Base-by-base conservation (phyloP, 2,113 vertebrate species). In the Haemorhous mexicanus region DNA sequence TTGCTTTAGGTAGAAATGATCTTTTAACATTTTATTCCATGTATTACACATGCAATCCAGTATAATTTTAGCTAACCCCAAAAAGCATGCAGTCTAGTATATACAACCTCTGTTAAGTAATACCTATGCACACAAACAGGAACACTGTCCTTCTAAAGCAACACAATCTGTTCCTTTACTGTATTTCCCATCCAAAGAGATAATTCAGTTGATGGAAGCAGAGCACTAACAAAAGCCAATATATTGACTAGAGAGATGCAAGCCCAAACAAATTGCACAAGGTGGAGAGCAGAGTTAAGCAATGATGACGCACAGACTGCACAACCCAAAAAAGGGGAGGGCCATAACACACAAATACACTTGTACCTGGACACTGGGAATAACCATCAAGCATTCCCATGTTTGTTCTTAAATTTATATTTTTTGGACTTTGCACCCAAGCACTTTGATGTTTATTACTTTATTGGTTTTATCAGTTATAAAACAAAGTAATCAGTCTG, bases 241-340 rank as follows among this genome's bases (percentile, higher is more conserved):
- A 93, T 90, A 96, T 90, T 78, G 90, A 96, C 64, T 68, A 15
- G 44, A 30, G 84, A 89, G 83, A 81, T 84, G 64, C 44, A 72
- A 90, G 76, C 64, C 88, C 53, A 89, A 90, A 82, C 47, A 93
- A 67, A 81, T 41, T 90, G 85, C 72, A 47, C 79, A 87, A 95
- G 85, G 33, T 5, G 1, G 28, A 30, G 47, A 64, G n/a, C 4
- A 6, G 85, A 70, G 61, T 69, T 59, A 53, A 68, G 52, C 46
- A 35, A 49, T 5, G n/a, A n/a, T 84, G 93, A 95, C 26, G 41
- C 92, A 96, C 79, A 77, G 30, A 58, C 43, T 63, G 46, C 58
- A 55, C 55, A 78, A 28, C 22, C 20, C 28, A 21, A 44, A 50
- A 82, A 81, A 66, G 33, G n/a, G 44, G 85, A 0, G 2, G 26